Evolutionary conservation across 2,797 vertebrate species (phyloP).

Genomic region (Nothura maculosa): DNA sequence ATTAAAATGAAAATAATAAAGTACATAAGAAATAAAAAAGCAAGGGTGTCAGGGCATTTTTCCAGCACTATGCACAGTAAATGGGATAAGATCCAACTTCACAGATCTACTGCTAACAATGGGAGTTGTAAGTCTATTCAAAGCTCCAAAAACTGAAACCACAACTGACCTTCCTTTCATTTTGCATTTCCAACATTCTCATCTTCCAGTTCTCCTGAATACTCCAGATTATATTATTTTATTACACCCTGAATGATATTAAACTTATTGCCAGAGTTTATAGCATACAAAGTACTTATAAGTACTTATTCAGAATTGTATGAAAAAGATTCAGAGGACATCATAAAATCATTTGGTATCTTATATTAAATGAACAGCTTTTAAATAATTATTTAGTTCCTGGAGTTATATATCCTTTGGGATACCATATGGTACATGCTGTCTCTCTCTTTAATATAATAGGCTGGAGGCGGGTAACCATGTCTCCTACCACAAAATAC

Average conservation of each 20-base stretch:
- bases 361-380: conserved; percentile 22
- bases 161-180: conserved; percentile 32
- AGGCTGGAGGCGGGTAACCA: neutral
- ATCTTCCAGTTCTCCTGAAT: conserved; percentile 23
- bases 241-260: neutral
- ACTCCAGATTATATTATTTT: neutral
- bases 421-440: neutral
- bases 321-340: neutral
- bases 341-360: conserved; percentile 19
- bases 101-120: conserved; percentile 53
- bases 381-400: conserved; percentile 43
- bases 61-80: conserved; percentile 2
- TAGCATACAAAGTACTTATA: conserved; percentile 38
- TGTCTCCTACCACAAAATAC: neutral
- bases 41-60: conserved; percentile 32
- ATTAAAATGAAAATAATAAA: conserved; percentile 43
- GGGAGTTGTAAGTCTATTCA: conserved; percentile 35
- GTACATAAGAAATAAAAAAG: conserved; percentile 14
- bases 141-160: conserved; percentile 38
- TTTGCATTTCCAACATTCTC: conserved; percentile 27
- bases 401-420: neutral
- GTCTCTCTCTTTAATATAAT: neutral
- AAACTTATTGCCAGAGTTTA: neutral
- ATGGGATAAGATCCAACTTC: conserved; percentile 49
- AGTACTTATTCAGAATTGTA: conserved; percentile 15